Evolutionary conservation across 2,113 vertebrate species (phyloP).

Genomic region (Platichthys stellatus): DNA sequence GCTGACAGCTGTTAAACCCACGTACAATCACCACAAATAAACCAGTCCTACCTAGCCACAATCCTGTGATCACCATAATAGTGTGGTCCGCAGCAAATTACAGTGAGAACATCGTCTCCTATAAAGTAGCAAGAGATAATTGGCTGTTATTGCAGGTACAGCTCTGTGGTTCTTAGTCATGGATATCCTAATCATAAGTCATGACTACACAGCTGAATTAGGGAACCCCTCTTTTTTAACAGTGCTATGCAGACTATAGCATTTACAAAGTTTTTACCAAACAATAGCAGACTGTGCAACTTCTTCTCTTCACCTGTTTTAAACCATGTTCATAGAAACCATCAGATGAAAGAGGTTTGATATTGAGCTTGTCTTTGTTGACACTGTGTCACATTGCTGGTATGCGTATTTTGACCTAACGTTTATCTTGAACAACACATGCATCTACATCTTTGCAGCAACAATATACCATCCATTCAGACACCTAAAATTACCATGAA

Average conservation of each 20-base stretch:
- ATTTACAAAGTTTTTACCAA: background rate
- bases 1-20: slow-evolving; percentile 39
- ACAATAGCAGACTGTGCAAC: background rate
- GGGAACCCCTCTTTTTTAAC: slow-evolving; percentile 5
- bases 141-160: slow-evolving; percentile 22
- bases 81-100: slow-evolving; percentile 26
- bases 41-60: slow-evolving; percentile 11
- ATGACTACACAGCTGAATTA: slow-evolving; percentile 17
- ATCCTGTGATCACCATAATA: slow-evolving; percentile 19
- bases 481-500: background rate
- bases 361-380: too few species aligned
- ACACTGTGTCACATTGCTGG: too few species aligned
- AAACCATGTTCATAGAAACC: background rate
- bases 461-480: background rate
- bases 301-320: background rate
- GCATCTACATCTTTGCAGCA: background rate
- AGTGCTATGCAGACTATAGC: slow-evolving; percentile 2
- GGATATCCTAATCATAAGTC: slow-evolving; percentile 23
- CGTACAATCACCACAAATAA: slow-evolving; percentile 27
- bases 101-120: slow-evolving; percentile 20
- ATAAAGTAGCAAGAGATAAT: slow-evolving; percentile 12
- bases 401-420: background rate
- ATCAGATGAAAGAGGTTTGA: too few species aligned
- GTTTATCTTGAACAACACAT: background rate
- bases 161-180: slow-evolving; percentile 11